Percentiles rank a stretch among this genome's conserved stretches.
phyloP scores from a whole-genome alignment of 2,113 vertebrate genomes.

The rabbit (Oryctolagus cuniculus) region DNA sequence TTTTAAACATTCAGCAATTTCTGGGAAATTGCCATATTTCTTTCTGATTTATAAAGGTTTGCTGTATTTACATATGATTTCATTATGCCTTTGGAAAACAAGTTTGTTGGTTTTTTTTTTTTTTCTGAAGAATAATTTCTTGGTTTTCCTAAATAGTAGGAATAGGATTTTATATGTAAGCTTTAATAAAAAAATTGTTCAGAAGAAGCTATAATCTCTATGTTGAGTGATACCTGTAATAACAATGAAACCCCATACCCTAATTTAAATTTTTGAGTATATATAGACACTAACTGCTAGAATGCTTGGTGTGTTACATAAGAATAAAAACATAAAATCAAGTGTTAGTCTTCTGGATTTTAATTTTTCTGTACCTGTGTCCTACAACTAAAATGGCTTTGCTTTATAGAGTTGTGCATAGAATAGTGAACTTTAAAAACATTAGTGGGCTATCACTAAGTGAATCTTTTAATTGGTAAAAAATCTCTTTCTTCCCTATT shows the following conservation, averaged over 20 bases:
- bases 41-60: slow-evolving; percentile 76
- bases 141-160: slow-evolving; percentile 69
- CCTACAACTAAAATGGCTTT: slow-evolving; percentile 63
- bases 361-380: slow-evolving; percentile 72
- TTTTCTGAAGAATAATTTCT: slow-evolving; percentile 50
- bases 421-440: slow-evolving; percentile 63
- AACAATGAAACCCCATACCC: slow-evolving; percentile 65
- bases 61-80: slow-evolving; percentile 74
- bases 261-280: slow-evolving; percentile 75
- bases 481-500: slow-evolving; percentile 77
- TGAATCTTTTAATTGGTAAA: slow-evolving; percentile 81
- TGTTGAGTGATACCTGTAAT: slow-evolving; percentile 85
- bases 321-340: slow-evolving; percentile 80
- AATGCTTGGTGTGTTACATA: slow-evolving; percentile 69
- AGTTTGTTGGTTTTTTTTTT: neutral
- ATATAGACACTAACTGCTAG: slow-evolving; percentile 68
- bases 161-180: slow-evolving; percentile 69
- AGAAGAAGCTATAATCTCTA: slow-evolving; percentile 75
- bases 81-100: slow-evolving; percentile 60
- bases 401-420: slow-evolving; percentile 35
- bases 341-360: slow-evolving; percentile 78
- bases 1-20: slow-evolving; percentile 73
- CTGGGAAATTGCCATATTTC: slow-evolving; percentile 66
- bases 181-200: slow-evolving; percentile 75
- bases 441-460: slow-evolving; percentile 67